phyloP scores from a whole-genome alignment of 2,113 vertebrate genomes.

The Malurus cyaneus region DNA sequence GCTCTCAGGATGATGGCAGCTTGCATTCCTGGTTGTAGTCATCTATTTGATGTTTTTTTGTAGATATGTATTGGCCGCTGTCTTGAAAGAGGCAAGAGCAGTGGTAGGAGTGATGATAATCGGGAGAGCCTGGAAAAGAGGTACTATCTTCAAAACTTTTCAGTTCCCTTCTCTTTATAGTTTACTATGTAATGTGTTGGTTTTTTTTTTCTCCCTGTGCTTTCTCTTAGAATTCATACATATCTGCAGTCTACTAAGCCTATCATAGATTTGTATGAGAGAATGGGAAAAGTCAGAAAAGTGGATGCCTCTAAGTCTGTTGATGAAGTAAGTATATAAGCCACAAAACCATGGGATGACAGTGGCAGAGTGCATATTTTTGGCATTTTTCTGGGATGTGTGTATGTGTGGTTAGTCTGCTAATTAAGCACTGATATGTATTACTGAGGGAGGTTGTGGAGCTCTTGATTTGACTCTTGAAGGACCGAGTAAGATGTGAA shows the following conservation, averaged over 20 bases:
- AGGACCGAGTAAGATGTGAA: neutral
- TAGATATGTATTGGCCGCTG: conserved; percentile 92
- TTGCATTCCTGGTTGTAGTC: neutral
- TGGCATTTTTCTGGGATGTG: neutral
- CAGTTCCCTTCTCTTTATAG: neutral
- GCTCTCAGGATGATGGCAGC: neutral
- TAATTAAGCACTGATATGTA: neutral
- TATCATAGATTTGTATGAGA: conserved; percentile 90
- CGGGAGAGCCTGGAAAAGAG: conserved; percentile 93
- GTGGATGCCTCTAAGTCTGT: conserved; percentile 90
- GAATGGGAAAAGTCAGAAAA: conserved; percentile 88
- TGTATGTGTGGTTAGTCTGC: neutral
- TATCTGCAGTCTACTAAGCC: conserved; percentile 93
- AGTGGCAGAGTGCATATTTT: neutral
- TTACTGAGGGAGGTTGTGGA: neutral
- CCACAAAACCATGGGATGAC: neutral
- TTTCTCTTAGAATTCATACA: conserved; percentile 87
- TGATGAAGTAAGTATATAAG: conserved; percentile 81
- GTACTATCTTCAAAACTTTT: conserved; percentile 64
- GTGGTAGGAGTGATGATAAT: conserved; percentile 95
- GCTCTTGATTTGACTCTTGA: neutral
- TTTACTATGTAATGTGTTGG: neutral
- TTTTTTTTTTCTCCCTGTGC: neutral
- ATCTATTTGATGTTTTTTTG: neutral
- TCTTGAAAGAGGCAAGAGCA: conserved; percentile 93